Percentiles rank a stretch among this genome's conserved stretches.
Evolutionary conservation across 2,113 vertebrate genomes (phyloP).

Genomic region (Opisthocomus hoazin): DNA sequence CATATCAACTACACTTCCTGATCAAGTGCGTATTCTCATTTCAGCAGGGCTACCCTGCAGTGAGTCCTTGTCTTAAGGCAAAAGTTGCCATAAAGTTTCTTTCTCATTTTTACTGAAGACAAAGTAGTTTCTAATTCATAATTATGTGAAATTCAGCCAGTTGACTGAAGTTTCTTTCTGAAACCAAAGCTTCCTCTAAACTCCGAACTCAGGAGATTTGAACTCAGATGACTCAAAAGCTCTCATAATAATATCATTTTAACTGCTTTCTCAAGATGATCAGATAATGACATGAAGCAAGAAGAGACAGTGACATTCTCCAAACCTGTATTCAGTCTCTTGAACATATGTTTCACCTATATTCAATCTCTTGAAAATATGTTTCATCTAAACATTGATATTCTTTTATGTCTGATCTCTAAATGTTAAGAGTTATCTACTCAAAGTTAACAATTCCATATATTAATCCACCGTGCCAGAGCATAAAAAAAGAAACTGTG

Average conservation of each 20-base stretch:
- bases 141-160: neutral
- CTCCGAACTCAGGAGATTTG: neutral
- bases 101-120: neutral
- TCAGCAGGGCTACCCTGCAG: neutral
- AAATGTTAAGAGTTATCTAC: neutral
- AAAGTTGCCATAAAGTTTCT: neutral
- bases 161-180: neutral
- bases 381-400: neutral
- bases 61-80: neutral
- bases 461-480: neutral
- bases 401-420: neutral
- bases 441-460: neutral
- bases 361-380: neutral
- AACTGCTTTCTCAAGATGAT: neutral
- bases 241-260: neutral
- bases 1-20: neutral
- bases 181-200: slow-evolving; percentile 1
- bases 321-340: neutral
- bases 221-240: neutral
- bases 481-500: neutral
- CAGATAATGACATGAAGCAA: neutral
- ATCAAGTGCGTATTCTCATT: neutral
- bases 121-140: neutral
- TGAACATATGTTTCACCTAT: neutral
- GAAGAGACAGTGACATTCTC: neutral